phyloP scores from a whole-genome alignment of 2,113 vertebrate species.

The Larimichthys crocea region DNA sequence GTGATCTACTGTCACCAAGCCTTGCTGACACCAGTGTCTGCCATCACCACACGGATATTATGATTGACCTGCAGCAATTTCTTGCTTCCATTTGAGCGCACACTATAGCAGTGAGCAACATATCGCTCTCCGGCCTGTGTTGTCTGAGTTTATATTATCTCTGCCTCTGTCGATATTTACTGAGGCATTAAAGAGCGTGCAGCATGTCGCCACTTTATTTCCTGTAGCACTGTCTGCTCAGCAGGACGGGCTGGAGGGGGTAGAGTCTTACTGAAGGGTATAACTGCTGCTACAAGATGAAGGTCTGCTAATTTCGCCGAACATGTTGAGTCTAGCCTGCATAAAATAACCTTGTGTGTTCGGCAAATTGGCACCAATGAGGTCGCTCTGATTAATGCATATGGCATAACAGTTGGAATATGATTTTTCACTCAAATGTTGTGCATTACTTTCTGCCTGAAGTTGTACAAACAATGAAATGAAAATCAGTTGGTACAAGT shows the following conservation, averaged over 20 bases:
- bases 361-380: constrained; percentile 8
- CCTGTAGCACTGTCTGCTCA: constrained; percentile 64
- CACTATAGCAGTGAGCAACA: constrained; percentile 55
- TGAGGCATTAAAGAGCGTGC: constrained; percentile 73
- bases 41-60: constrained; percentile 63
- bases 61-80: constrained; percentile 75
- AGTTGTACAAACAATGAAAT: constrained; percentile 3
- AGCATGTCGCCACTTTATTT: constrained; percentile 68
- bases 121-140: constrained; percentile 58
- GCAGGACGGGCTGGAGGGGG: constrained; percentile 52
- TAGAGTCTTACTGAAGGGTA: constrained; percentile 44
- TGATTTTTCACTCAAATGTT: constrained; percentile 25
- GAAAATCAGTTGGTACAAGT: not conserved
- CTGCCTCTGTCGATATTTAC: constrained; percentile 79
- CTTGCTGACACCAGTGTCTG: constrained; percentile 69
- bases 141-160: constrained; percentile 78
- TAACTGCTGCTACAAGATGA: constrained; percentile 47
- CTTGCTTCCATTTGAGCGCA: constrained; percentile 58
- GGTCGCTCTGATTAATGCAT: constrained; percentile 15
- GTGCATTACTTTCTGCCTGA: constrained; percentile 25
- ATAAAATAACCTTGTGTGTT: constrained; percentile 23
- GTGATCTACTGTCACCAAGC: constrained; percentile 69
- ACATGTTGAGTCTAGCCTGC: constrained; percentile 29
- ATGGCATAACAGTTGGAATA: constrained; percentile 9
- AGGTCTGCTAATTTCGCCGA: constrained; percentile 36